Conservation (phyloP, 2,113 vertebrate species). For the Bubo blakistoni region DNA sequence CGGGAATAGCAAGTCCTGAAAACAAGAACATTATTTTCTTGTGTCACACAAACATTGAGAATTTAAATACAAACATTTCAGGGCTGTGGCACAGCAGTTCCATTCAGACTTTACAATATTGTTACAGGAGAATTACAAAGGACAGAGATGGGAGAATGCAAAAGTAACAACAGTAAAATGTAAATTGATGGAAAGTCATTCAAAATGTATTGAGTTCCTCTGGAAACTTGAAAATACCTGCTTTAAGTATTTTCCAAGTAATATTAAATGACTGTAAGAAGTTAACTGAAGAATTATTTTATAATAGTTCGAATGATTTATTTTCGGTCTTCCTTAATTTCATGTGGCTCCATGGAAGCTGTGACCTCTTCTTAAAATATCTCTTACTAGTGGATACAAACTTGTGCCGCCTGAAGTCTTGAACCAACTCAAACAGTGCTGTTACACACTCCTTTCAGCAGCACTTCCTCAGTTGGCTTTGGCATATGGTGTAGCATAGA, state of each 20-base stretch:
- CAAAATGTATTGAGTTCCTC: not conserved
- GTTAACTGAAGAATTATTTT: not conserved
- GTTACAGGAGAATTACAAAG: not conserved
- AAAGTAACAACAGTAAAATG: not conserved
- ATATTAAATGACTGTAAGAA: not conserved
- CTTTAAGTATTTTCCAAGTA: not conserved
- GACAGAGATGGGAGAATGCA: not conserved
- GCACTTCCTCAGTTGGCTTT: not conserved
- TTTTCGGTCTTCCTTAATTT: not conserved
- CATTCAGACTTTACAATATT: not conserved
- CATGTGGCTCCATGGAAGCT: not conserved
- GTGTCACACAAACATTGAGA: not conserved
- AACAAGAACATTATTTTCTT: slow-evolving; percentile 34
- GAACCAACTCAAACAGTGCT: not conserved
- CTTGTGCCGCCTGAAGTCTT: not conserved
- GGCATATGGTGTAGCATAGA: not conserved
- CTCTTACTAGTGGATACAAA: not conserved
- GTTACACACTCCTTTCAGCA: not conserved
- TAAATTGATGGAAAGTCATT: not conserved
- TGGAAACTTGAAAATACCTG: not conserved
- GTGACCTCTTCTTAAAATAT: rapidly evolving
- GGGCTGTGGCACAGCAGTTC: not conserved
- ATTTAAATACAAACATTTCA: slow-evolving; percentile 6
- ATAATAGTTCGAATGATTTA: not conserved
- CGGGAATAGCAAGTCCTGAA: slow-evolving; percentile 22